Conservation (phyloP, 1,140 invertebrate species). For the Achatina immaculata region DNA sequence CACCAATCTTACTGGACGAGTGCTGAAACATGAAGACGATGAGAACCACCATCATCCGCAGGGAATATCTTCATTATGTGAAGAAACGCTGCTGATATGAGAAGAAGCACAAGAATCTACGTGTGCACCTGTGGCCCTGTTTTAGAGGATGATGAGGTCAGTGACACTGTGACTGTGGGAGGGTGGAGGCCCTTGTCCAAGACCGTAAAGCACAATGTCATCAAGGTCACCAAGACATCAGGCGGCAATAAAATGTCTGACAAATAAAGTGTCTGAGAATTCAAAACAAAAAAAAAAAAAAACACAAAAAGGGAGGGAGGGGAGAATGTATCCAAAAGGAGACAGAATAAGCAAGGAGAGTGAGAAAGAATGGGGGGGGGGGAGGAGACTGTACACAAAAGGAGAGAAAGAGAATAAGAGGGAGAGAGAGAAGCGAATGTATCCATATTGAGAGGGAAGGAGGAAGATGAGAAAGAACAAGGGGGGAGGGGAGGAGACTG, state of each 20-base stretch:
- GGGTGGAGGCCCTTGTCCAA: constrained; percentile 98
- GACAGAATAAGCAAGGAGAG: too few relatives aligned
- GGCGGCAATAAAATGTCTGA: constrained; percentile 84
- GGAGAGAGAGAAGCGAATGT: too few relatives aligned
- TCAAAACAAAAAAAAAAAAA: too few relatives aligned
- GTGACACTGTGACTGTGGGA: constrained; percentile 98
- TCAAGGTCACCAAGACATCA: constrained; percentile 96
- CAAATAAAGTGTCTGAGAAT: too few relatives aligned
- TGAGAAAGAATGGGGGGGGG: too few relatives aligned
- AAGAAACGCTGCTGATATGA: constrained; percentile 99
- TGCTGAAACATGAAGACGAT: constrained; percentile 99
- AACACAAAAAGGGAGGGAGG: too few relatives aligned
- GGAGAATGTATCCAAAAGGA: too few relatives aligned
- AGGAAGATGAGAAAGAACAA: too few relatives aligned
- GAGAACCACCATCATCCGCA: constrained; percentile 95
- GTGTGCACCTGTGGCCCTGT: constrained; percentile 97
- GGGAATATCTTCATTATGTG: constrained; percentile 98
- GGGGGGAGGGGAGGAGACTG: too few relatives aligned
- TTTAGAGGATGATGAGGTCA: constrained; percentile 97
- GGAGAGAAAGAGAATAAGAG: too few relatives aligned
- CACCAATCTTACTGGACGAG: constrained; percentile 94
- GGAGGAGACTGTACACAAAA: too few relatives aligned
- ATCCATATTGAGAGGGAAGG: too few relatives aligned
- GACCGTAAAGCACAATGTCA: constrained; percentile 98
- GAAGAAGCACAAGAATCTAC: constrained; percentile 98